Evolutionary conservation across 2,888 invertebrate genomes (phyloP).

Genomic region (Entomobrya proxima): DNA sequence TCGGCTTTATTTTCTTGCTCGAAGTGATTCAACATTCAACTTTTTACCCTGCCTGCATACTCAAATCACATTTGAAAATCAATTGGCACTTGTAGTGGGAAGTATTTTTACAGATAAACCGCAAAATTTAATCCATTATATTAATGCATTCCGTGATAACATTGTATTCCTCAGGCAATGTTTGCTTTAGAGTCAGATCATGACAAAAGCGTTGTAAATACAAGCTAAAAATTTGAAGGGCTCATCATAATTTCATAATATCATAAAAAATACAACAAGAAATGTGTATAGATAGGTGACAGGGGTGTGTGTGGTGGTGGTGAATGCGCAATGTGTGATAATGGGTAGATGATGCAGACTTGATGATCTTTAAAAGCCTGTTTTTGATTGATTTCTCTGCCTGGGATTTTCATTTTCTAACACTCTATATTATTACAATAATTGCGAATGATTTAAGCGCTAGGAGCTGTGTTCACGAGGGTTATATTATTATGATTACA

Average conservation of each 20-base stretch:
- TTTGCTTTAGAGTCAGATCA: not conserved
- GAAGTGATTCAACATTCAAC: not conserved
- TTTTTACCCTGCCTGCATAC: not conserved
- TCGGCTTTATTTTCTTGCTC: no score
- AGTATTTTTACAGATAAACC: slow-evolving; percentile 10
- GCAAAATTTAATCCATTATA: not conserved
- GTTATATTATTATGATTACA: not conserved
- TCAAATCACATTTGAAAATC: slow-evolving; percentile 9
- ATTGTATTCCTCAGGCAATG: not conserved
- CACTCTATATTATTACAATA: slow-evolving; percentile 39
- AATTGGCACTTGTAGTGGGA: slow-evolving; percentile 25
- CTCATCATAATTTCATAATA: no score
- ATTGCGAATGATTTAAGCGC: slow-evolving; percentile 20
- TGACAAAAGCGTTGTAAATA: not conserved
- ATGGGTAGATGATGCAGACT: not conserved
- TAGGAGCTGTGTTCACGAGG: not conserved
- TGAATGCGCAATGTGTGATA: not conserved
- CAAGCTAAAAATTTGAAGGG: no score
- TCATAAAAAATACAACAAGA: not conserved
- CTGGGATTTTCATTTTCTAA: not conserved
- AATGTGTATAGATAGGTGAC: not conserved
- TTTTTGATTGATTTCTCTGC: slow-evolving; percentile 43
- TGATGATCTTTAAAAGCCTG: slow-evolving; percentile 34
- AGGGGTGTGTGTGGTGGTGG: no score
- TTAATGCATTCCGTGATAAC: not conserved